phyloP scores from a whole-genome alignment of 2,888 invertebrate genomes.

The Stomorhina lunata region DNA sequence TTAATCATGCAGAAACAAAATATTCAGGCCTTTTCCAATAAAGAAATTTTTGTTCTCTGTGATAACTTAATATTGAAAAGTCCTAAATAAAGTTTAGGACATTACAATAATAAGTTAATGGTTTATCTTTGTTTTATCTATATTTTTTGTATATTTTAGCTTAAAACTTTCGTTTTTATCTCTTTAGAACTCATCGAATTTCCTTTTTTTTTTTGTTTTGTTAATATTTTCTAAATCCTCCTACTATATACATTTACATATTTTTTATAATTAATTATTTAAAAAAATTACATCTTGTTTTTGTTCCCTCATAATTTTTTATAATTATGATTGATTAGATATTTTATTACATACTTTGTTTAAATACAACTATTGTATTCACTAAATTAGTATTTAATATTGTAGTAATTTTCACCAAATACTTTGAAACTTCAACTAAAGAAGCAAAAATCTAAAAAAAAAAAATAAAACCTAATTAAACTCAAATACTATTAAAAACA shows the following conservation, averaged over 20 bases:
- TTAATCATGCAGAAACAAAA: no score
- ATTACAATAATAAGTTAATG: no score
- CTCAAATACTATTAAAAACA: constrained; percentile 47
- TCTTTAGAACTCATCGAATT: constrained; percentile 15
- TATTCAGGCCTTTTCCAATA: no score
- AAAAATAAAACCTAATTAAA: constrained; percentile 41
- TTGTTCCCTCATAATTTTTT: constrained; percentile 30
- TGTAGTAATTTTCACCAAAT: constrained; percentile 66
- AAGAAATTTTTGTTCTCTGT: no score
- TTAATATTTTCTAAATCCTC: constrained; percentile 10
- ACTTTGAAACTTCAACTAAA: constrained; percentile 66
- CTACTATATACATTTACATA: background rate
- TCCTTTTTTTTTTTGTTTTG: constrained; percentile 30
- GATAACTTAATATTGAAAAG: no score
- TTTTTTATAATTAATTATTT: constrained; percentile 7
- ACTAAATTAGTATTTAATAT: constrained; percentile 49
- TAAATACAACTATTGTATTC: constrained; percentile 27
- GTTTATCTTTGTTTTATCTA: background rate
- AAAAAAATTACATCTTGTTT: constrained; percentile 28
- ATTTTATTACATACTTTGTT: constrained; percentile 12
- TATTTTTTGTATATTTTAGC: background rate
- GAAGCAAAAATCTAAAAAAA: constrained; percentile 66
- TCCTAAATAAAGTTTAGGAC: no score
- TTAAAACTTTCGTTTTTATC: background rate
- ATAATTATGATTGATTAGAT: constrained; percentile 2